These are phyloP conservation scores for Drosophila lacicola DNA, from an alignment of 2,888 invertebrate species.

Conservation along the genomic window DNA sequence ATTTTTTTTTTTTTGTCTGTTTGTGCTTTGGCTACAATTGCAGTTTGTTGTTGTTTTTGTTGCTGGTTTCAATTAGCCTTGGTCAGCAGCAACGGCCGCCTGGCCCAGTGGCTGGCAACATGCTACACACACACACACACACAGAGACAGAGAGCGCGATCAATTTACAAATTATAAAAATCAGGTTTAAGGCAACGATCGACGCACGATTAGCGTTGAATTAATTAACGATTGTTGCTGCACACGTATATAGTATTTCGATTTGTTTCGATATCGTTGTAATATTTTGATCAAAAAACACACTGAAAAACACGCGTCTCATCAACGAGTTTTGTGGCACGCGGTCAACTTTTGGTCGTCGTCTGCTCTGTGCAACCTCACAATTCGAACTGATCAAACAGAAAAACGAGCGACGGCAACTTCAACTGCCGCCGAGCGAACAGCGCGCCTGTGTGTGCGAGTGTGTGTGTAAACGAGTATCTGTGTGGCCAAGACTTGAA, in stretches of 20 bases:
- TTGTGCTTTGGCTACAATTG: slow-evolving; percentile 13
- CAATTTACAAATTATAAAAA: slow-evolving; percentile 17
- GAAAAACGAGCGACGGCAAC: slow-evolving; percentile 65
- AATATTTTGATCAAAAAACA: not conserved
- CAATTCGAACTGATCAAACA: slow-evolving; percentile 85
- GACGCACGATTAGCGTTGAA: not conserved
- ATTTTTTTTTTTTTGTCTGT: slow-evolving; percentile 5
- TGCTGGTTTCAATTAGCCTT: slow-evolving; percentile 46
- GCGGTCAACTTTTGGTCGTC: slow-evolving; percentile 19
- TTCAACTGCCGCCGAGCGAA: slow-evolving; percentile 28
- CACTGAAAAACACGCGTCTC: slow-evolving; percentile 29
- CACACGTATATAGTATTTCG: slow-evolving; percentile 1
- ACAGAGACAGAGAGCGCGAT: slow-evolving; percentile 18
- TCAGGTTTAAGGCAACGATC: slow-evolving; percentile 36
- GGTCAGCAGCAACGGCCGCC: slow-evolving; percentile 34
- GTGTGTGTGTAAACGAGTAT: slow-evolving; percentile 28
- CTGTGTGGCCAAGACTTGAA: slow-evolving; percentile 59
- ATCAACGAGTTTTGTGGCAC: slow-evolving; percentile 32
- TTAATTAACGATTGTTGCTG: not conserved
- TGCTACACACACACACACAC: slow-evolving; percentile 1
- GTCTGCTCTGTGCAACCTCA: slow-evolving; percentile 82
- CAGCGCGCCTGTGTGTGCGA: slow-evolving; percentile 17
- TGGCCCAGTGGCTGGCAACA: slow-evolving; percentile 29
- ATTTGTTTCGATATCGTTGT: not conserved
- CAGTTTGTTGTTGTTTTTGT: slow-evolving; percentile 6